A percentile compares a stretch with the other conserved stretches of the same genome.
These are phyloP conservation scores for Drosophila suzukii DNA, from an alignment of 1,140 invertebrate species.

Conservation along the genomic window DNA sequence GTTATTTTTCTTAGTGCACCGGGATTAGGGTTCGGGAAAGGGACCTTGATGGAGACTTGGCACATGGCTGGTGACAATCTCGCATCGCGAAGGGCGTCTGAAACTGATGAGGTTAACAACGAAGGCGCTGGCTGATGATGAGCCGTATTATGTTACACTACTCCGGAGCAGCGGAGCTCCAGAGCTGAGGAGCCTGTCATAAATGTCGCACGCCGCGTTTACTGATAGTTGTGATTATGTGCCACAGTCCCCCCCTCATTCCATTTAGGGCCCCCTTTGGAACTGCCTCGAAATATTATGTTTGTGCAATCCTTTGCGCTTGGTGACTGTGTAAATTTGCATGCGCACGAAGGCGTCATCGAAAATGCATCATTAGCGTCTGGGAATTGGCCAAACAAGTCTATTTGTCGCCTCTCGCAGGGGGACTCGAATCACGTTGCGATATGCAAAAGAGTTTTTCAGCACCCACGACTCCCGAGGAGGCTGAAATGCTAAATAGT, in stretches of 20 bases:
- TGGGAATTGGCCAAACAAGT: conserved; percentile 77
- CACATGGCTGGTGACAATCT: conserved; percentile 60
- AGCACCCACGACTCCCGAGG: conserved; percentile 24
- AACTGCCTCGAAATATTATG: conserved; percentile 6
- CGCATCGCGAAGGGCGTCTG: conserved; percentile 31
- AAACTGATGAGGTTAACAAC: conserved; percentile 72
- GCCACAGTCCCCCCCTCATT: neutral
- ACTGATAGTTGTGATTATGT: conserved; percentile 75
- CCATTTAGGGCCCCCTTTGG: neutral
- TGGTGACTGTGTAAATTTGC: conserved; percentile 58
- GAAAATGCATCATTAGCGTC: conserved; percentile 81
- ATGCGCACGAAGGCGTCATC: conserved; percentile 71
- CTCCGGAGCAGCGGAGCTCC: conserved; percentile 22
- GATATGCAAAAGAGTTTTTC: conserved; percentile 63
- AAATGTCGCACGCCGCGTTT: conserved; percentile 75
- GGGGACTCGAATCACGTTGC: conserved; percentile 57
- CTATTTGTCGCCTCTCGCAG: conserved; percentile 70
- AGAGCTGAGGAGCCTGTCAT: conserved; percentile 64
- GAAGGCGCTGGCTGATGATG: conserved; percentile 64
- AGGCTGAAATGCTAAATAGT: conserved; percentile 9
- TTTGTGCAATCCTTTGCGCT: conserved; percentile 48
- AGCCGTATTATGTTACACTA: conserved; percentile 73
- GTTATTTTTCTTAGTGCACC: neutral
- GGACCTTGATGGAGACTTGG: conserved; percentile 8
- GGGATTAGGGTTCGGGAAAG: neutral